Conservation (phyloP, 2,888 invertebrate species). For the Thereva unica region DNA sequence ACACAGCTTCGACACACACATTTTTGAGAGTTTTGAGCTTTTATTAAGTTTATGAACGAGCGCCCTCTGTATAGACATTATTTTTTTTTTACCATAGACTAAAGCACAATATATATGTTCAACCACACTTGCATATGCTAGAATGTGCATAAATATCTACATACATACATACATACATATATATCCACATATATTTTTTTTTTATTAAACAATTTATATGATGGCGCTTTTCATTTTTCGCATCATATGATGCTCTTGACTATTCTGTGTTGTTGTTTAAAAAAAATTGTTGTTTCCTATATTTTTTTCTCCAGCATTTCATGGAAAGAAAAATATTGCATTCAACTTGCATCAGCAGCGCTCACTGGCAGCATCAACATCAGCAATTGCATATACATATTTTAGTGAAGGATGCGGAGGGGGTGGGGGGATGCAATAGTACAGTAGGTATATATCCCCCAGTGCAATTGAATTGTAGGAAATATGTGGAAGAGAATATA, state of each 20-base stretch:
- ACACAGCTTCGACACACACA: conserved; percentile 15
- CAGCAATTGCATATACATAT: too few relatives aligned
- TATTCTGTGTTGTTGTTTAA: too few relatives aligned
- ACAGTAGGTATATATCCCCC: too few relatives aligned
- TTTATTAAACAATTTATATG: conserved; percentile 29
- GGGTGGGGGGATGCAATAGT: too few relatives aligned
- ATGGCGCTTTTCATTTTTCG: conserved; percentile 29
- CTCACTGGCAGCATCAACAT: too few relatives aligned
- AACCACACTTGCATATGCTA: conserved; percentile 7
- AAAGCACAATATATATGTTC: too few relatives aligned
- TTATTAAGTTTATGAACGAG: conserved; percentile 25
- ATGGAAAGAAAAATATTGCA: conserved; percentile 17
- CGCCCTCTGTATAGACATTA: too few relatives aligned
- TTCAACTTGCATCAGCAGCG: background rate
- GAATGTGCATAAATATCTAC: conserved; percentile 8
- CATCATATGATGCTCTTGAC: conserved; percentile 27
- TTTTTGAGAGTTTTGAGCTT: conserved; percentile 9
- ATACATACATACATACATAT: conserved; percentile 6
- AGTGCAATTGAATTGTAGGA: too few relatives aligned
- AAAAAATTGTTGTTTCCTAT: too few relatives aligned
- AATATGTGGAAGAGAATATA: too few relatives aligned
- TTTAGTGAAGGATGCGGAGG: too few relatives aligned
- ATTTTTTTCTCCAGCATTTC: conserved; percentile 23
- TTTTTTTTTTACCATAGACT: too few relatives aligned
- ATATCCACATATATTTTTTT: conserved; percentile 23